These are phyloP conservation scores for Metopolophium dirhodum DNA, from an alignment of 1,140 invertebrate species.

Conservation along the genomic window DNA sequence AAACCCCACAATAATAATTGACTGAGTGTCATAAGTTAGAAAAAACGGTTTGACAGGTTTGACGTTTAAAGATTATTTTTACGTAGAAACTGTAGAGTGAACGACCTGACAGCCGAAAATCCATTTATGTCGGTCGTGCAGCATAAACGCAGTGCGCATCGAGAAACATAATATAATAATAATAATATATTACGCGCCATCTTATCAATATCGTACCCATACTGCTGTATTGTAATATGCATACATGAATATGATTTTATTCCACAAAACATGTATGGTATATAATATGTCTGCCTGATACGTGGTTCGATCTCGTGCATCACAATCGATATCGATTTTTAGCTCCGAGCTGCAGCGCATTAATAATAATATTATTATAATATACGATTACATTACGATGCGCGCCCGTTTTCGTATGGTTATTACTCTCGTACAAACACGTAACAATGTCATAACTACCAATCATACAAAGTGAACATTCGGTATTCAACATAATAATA, in stretches of 20 bases:
- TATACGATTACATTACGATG: not conserved
- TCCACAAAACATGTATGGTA: not conserved
- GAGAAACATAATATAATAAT: not conserved
- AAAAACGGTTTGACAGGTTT: slow-evolving; percentile 1
- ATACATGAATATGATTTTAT: not conserved
- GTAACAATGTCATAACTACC: not conserved
- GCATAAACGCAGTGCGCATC: not conserved
- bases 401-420: not conserved
- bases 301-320: not conserved
- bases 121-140: not conserved
- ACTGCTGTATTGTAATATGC: not conserved
- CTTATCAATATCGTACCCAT: not conserved
- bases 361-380: not conserved
- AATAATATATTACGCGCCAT: not conserved
- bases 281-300: not conserved
- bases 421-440: not conserved
- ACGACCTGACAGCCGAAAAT: slow-evolving; percentile 4
- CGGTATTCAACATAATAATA: not conserved
- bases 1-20: not conserved
- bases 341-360: no score
- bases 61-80: slow-evolving; percentile 16
- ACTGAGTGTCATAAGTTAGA: not conserved
- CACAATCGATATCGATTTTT: not conserved
- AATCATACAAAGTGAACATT: not conserved
- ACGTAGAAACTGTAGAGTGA: not conserved